phyloP scores from a whole-genome alignment of 92 coral and sea anemone genomes.

The Pocillopora meandrina region DNA sequence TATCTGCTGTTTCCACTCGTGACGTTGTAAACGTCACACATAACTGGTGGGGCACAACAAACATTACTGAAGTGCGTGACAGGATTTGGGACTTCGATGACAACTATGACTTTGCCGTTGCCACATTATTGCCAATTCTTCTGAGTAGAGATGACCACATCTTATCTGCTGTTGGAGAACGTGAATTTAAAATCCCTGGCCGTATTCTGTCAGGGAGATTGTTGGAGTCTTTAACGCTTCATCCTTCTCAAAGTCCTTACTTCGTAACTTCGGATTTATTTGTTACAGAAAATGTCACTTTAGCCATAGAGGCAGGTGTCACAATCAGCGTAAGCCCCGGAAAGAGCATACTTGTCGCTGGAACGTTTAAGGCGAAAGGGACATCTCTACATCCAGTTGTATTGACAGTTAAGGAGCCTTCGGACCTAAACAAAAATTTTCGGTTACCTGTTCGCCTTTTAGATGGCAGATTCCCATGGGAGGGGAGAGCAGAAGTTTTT shows the following conservation, averaged over 20 bases:
- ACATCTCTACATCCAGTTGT: constrained; percentile 30
- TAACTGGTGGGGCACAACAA: constrained; percentile 76
- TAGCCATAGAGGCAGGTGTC: constrained; percentile 67
- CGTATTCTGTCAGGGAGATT: constrained; percentile 52
- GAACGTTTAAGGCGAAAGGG: constrained; percentile 60
- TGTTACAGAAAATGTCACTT: constrained; percentile 39
- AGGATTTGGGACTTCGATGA: constrained; percentile 67
- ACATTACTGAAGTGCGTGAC: constrained; percentile 17
- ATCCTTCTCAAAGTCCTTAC: constrained; percentile 58
- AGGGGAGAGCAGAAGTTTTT: constrained; percentile 47
- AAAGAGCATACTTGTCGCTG: constrained; percentile 60
- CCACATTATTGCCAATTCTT: constrained; percentile 48
- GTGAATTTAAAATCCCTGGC: background rate
- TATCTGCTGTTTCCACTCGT: constrained; percentile 25
- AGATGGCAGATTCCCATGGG: constrained; percentile 63
- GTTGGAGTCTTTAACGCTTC: constrained; percentile 47
- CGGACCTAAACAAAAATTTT: background rate
- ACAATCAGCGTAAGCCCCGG: constrained; percentile 48
- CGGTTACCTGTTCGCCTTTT: constrained; percentile 30
- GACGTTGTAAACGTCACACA: constrained; percentile 29
- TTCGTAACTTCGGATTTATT: constrained; percentile 58
- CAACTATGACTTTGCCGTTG: constrained; percentile 49
- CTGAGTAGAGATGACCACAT: constrained; percentile 14
- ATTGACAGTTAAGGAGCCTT: constrained; percentile 37
- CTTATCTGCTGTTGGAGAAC: background rate